phyloP scores from a whole-genome alignment of 2,888 invertebrate species.

The Erebia ligea region DNA sequence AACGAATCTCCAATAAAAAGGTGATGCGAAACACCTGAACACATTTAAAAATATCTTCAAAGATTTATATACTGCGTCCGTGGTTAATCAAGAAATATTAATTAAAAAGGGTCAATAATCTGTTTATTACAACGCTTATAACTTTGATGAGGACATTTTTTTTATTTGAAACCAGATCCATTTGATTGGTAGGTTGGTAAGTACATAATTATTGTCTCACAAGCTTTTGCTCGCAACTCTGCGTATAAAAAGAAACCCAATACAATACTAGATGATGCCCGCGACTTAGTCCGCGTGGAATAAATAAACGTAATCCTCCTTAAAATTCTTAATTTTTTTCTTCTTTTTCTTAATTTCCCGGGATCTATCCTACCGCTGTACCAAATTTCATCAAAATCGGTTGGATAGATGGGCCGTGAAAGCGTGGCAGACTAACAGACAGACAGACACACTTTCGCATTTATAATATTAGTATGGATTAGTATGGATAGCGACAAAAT shows the following conservation, averaged over 20 bases:
- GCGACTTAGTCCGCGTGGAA: too few relatives aligned
- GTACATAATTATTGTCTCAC: not conserved
- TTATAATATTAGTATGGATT: too few relatives aligned
- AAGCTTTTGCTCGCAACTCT: not conserved
- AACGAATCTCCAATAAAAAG: constrained; percentile 64
- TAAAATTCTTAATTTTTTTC: too few relatives aligned
- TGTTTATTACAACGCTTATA: constrained; percentile 54
- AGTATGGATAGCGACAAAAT: too few relatives aligned
- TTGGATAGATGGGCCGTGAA: too few relatives aligned
- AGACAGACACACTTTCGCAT: too few relatives aligned
- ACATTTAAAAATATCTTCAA: constrained; percentile 58
- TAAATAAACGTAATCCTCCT: too few relatives aligned
- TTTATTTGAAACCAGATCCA: constrained; percentile 37
- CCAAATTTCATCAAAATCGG: too few relatives aligned
- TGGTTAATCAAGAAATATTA: constrained; percentile 68
- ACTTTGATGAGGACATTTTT: constrained; percentile 37
- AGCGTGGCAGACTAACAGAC: too few relatives aligned
- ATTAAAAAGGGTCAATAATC: constrained; percentile 72
- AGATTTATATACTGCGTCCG: constrained; percentile 66
- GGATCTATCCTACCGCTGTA: too few relatives aligned
- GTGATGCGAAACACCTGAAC: constrained; percentile 63
- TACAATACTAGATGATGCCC: too few relatives aligned
- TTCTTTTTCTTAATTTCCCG: too few relatives aligned
- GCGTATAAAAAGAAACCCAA: not conserved
- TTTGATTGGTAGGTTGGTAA: constrained; percentile 21